Evolutionary conservation across 2,888 invertebrate genomes (phyloP), one percentile per base, ranked within the genome.

Genomic region (Catocala fraxini): DNA sequence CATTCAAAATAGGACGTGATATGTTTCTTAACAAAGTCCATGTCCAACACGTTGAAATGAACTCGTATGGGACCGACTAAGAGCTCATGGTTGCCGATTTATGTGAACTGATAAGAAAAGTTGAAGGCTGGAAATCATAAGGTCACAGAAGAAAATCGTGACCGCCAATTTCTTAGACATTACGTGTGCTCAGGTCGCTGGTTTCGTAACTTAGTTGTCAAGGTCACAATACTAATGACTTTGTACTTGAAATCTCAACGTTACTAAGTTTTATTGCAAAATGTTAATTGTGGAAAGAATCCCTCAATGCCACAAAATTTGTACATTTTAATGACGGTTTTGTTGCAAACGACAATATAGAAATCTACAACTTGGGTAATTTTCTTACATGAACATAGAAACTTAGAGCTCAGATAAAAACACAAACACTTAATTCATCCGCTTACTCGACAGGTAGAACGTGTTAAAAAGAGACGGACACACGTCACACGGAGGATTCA

Each of bases 401-500:
- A 65, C 66, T 25, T 4, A 25, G 25, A 63, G 52, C 58, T 48
- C 59, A 65, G 46, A 68, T 70, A 51, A 53, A 64, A 83, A 83
- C 82, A 88, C 83, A 84, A 85, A 81, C 86, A 88, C 83, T 79
- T 71, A 69, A 79, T 85, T 82, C 80, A 85, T 85, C 81, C 79
- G 82, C 81, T 75, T 77, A 75, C 67, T 81, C 80, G 75, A 82
- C 88, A 84, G 87, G 84, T 85, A 85, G 73, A 84, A 79, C 84
- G 87, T 79, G 90, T 88, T 85, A 80, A 89, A 93, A 90, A 91
- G 91, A 89, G 91, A 93, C 90, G 84, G 88, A 83, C 87, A 83
- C 87, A 89, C 84, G 87, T 89, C 89, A 91, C 82, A 86, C 80
- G 77, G 87, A 91, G 89, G 91, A 90, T 88, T 87, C 89, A 89